Conservation (phyloP, 2,113 vertebrate genomes). For the Gorilla gorilla region DNA sequence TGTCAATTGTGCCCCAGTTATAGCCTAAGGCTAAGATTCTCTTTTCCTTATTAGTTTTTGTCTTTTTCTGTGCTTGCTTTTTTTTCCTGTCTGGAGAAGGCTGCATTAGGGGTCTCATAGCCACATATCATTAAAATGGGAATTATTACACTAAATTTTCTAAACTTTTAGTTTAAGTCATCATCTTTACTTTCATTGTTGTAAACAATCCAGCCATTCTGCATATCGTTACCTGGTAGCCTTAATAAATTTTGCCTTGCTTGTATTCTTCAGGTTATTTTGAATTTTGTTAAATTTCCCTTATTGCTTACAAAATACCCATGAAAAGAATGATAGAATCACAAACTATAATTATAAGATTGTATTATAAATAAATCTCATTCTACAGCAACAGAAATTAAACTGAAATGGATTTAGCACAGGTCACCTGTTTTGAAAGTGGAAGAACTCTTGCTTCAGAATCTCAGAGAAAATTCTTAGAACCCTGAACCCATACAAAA, state of each 20-base stretch:
- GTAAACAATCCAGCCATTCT: background rate
- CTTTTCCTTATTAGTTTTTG: background rate
- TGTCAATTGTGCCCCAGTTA: background rate
- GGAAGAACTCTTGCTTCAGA: slow-evolving; percentile 13
- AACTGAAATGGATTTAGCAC: background rate
- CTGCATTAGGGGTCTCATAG: background rate
- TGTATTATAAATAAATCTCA: background rate
- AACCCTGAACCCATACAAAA: background rate
- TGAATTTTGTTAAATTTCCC: background rate
- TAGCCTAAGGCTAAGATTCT: background rate
- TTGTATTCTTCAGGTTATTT: background rate
- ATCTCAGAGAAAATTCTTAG: background rate
- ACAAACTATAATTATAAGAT: background rate
- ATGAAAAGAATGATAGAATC: background rate
- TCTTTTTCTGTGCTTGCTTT: background rate
- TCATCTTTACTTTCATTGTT: background rate
- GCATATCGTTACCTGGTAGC: background rate
- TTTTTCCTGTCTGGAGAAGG: background rate
- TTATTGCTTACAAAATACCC: background rate
- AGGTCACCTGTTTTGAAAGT: background rate
- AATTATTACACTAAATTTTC: background rate
- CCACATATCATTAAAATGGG: background rate
- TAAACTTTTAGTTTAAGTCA: background rate
- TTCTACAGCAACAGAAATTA: background rate
- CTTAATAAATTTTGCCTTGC: background rate